Evolutionary conservation across 2,797 vertebrate species (phyloP).

Genomic region (Anolis apletophallus): DNA sequence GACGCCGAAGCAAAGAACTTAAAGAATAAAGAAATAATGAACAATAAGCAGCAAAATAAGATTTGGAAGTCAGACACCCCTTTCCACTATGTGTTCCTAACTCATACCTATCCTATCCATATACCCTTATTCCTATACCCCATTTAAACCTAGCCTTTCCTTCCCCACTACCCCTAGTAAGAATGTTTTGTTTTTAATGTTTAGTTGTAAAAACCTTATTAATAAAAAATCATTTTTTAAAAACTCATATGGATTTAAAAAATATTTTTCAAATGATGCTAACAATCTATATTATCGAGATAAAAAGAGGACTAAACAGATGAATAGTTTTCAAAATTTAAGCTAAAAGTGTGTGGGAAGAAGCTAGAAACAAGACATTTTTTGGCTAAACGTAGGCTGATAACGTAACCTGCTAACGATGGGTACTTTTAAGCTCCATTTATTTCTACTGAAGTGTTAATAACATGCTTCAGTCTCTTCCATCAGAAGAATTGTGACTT

Average conservation of each 20-base stretch:
- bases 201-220: too few relatives aligned
- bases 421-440: neutral
- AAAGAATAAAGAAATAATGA: too few relatives aligned
- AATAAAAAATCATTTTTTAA: too few relatives aligned
- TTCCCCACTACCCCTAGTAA: too few relatives aligned
- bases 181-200: too few relatives aligned
- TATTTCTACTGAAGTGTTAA: neutral
- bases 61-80: too few relatives aligned
- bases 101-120: too few relatives aligned
- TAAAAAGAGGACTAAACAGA: neutral
- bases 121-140: too few relatives aligned
- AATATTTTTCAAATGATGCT: neutral
- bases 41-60: too few relatives aligned
- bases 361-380: neutral
- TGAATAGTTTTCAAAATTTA: neutral
- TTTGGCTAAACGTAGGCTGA: neutral
- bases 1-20: too few relatives aligned
- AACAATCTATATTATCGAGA: neutral
- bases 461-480: neutral
- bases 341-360: neutral
- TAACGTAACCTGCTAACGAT: neutral
- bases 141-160: too few relatives aligned
- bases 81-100: too few relatives aligned
- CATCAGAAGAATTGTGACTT: neutral
- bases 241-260: neutral